Evolutionary conservation across 2,888 invertebrate species (phyloP).

Genomic region (Eudemis profundana): DNA sequence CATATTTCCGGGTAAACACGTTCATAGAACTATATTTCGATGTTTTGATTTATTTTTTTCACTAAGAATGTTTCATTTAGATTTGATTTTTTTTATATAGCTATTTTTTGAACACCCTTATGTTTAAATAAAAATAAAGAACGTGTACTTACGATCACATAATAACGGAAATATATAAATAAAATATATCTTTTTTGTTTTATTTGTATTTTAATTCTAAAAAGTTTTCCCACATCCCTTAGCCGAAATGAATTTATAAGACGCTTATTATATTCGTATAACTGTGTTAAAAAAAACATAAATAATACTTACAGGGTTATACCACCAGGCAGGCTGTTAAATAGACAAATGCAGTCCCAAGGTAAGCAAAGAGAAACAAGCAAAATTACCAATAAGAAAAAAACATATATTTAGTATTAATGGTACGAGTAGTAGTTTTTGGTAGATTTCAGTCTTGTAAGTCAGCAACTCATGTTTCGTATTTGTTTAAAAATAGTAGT

Average conservation of each 20-base stretch:
- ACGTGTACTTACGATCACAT: too few relatives aligned
- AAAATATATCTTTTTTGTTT: too few relatives aligned
- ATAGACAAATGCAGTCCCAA: slow-evolving; percentile 60
- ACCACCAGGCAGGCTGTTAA: slow-evolving; percentile 95
- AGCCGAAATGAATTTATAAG: not conserved
- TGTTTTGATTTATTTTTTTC: too few relatives aligned
- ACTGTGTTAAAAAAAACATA: not conserved
- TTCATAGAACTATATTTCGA: too few relatives aligned
- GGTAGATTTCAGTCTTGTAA: slow-evolving; percentile 44
- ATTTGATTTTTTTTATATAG: too few relatives aligned
- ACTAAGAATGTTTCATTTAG: too few relatives aligned
- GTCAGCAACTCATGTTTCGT: slow-evolving; percentile 13
- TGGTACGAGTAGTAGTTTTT: slow-evolving; percentile 41
- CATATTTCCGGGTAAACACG: too few relatives aligned
- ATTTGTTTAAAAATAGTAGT: not conserved
- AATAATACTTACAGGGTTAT: slow-evolving; percentile 93
- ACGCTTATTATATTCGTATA: not conserved
- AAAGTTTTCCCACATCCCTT: not conserved
- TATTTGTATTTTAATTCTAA: too few relatives aligned
- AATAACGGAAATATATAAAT: too few relatives aligned
- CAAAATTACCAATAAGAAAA: slow-evolving; percentile 45
- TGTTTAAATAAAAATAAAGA: too few relatives aligned
- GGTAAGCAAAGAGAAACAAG: slow-evolving; percentile 63
- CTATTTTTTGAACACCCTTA: too few relatives aligned
- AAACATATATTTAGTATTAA: slow-evolving; percentile 36